Conservation (phyloP, 64 coral and sea anemone genomes). For the Montipora efflorescens region DNA sequence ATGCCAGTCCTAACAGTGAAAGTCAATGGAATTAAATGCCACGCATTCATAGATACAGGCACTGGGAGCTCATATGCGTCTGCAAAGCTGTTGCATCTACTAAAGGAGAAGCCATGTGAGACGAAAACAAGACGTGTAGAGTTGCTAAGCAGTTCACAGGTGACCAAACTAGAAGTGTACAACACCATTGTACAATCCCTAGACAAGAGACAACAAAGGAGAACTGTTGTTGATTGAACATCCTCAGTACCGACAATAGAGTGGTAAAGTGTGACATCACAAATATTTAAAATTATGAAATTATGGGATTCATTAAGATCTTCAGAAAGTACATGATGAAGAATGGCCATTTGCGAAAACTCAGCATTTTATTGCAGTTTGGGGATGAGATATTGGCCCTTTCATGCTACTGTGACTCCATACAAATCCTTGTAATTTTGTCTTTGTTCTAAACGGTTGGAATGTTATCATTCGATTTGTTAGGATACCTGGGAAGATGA, state of each 20-base stretch:
- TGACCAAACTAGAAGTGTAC: constrained; percentile 40
- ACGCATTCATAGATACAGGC: constrained; percentile 54
- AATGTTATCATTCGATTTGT: too few relatives aligned
- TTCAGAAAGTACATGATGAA: too few relatives aligned
- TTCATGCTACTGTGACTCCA: too few relatives aligned
- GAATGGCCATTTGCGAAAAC: too few relatives aligned
- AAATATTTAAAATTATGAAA: too few relatives aligned
- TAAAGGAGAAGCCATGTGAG: not conserved
- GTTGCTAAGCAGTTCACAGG: not conserved
- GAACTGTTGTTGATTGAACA: constrained; percentile 75
- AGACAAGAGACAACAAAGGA: constrained; percentile 45
- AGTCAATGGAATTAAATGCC: not conserved
- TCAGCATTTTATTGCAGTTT: too few relatives aligned
- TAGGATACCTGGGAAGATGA: too few relatives aligned
- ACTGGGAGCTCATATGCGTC: constrained; percentile 53
- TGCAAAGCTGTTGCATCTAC: not conserved
- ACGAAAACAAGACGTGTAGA: constrained; percentile 5
- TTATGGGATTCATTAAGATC: too few relatives aligned
- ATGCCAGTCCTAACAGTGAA: constrained; percentile 58
- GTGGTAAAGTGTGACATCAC: too few relatives aligned
- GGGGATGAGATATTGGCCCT: too few relatives aligned
- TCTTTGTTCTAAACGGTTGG: too few relatives aligned
- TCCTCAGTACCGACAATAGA: constrained; percentile 37
- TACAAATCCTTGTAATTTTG: too few relatives aligned
- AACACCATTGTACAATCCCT: constrained; percentile 29